Evolutionary conservation across 2,113 vertebrate genomes (phyloP).

Genomic region (Cyprinodon brontotheroides): DNA sequence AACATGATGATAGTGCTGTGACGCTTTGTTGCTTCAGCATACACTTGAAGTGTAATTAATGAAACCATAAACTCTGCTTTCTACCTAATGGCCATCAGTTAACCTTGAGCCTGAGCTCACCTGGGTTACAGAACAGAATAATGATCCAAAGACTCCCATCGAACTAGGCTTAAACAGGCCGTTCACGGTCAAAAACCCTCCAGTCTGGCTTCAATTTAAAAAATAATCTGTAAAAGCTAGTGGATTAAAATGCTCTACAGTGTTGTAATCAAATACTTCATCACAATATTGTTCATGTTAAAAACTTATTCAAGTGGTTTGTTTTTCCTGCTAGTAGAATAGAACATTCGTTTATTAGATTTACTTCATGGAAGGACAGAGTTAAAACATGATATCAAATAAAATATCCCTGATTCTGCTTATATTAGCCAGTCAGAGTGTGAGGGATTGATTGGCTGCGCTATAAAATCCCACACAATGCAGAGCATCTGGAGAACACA

Average conservation of each 20-base stretch:
- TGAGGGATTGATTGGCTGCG: slow-evolving; percentile 33
- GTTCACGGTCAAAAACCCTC: no score
- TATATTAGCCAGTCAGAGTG: slow-evolving; percentile 40
- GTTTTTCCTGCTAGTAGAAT: slow-evolving; percentile 46
- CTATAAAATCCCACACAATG: slow-evolving; percentile 37
- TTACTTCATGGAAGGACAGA: slow-evolving; percentile 7
- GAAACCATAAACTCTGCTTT: no score
- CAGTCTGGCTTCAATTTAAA: not conserved
- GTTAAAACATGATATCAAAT: not conserved
- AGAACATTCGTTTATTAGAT: slow-evolving; percentile 53
- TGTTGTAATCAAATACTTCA: not conserved
- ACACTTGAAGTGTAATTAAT: no score
- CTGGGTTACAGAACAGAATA: not conserved
- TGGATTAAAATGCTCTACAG: not conserved
- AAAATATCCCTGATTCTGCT: slow-evolving; percentile 28
- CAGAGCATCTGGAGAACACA: slow-evolving; percentile 34
- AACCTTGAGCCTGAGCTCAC: no score
- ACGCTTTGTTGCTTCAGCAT: not conserved
- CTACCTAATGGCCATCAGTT: no score
- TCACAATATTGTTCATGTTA: not conserved
- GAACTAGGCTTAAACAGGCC: not conserved
- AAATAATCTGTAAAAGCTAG: no score
- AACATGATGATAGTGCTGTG: not conserved
- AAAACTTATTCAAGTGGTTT: slow-evolving; percentile 28
- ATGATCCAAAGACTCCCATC: not conserved